These are phyloP conservation scores for Zaprionus bogoriensis DNA, from an alignment of 2,888 invertebrate species.

Conservation along the genomic window DNA sequence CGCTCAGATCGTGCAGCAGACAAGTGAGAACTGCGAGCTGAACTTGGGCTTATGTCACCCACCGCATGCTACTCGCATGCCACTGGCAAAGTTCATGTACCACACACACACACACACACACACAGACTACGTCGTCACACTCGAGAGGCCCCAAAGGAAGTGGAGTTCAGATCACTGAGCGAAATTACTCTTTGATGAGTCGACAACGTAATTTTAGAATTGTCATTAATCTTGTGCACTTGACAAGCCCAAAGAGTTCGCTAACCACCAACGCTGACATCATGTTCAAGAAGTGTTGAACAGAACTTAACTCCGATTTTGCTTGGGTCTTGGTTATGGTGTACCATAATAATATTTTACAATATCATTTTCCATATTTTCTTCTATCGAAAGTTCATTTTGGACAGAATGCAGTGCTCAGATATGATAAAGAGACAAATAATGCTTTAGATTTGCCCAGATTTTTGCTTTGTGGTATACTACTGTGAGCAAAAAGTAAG, in stretches of 20 bases:
- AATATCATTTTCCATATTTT: not conserved
- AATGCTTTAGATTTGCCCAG: no score
- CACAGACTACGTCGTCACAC: constrained; percentile 77
- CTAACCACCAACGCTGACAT: constrained; percentile 40
- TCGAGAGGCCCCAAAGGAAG: constrained; percentile 69
- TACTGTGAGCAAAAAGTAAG: no score
- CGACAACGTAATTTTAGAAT: constrained; percentile 48
- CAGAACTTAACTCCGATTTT: not conserved
- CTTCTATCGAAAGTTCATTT: no score
- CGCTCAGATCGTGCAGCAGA: no score
- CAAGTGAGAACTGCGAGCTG: constrained; percentile 53
- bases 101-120: no score
- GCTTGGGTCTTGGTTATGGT: not conserved
- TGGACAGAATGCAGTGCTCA: no score
- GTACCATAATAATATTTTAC: not conserved
- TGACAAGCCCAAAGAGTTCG: constrained; percentile 40
- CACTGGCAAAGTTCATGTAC: constrained; percentile 54
- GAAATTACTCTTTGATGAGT: constrained; percentile 69
- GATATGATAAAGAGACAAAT: no score
- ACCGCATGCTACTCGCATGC: constrained; percentile 13
- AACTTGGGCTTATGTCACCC: constrained; percentile 78
- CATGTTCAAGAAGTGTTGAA: constrained; percentile 28
- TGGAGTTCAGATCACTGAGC: constrained; percentile 48
- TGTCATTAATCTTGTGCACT: constrained; percentile 62
- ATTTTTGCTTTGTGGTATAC: no score